Conservation (phyloP, 2,888 invertebrate species). For the Plebejus melissa region DNA sequence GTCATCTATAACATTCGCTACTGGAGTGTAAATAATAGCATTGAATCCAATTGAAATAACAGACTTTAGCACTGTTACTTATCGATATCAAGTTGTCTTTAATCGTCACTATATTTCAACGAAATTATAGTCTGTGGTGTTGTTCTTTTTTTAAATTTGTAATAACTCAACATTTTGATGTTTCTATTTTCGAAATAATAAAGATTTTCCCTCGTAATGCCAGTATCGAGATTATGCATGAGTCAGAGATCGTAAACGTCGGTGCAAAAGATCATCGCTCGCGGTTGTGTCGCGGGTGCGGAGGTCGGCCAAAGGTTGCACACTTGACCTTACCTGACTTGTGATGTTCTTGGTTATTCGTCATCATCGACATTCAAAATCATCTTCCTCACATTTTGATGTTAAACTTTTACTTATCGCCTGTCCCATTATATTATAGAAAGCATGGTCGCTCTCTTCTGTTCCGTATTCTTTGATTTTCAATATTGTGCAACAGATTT, state of each 20-base stretch:
- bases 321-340: constrained; percentile 15
- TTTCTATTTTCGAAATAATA: neutral
- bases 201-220: neutral
- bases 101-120: neutral
- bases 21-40: neutral
- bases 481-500: too few relatives aligned
- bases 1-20: constrained; percentile 8
- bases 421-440: too few relatives aligned
- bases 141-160: neutral
- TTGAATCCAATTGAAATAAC: neutral
- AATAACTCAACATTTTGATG: neutral
- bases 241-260: neutral
- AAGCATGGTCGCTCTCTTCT: too few relatives aligned
- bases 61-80: neutral
- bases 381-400: neutral
- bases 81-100: constrained; percentile 2
- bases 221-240: neutral
- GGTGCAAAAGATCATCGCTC: constrained; percentile 6
- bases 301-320: constrained; percentile 18
- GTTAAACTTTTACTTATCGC: neutral
- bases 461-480: too few relatives aligned
- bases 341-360: neutral
- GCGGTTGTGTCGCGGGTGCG: neutral
- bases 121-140: neutral
- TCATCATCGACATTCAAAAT: neutral